A percentile compares a stretch with the other conserved stretches of the same genome.
phyloP scores from a whole-genome alignment of 2,888 invertebrate species.

The Cataglyphis cursor region DNA sequence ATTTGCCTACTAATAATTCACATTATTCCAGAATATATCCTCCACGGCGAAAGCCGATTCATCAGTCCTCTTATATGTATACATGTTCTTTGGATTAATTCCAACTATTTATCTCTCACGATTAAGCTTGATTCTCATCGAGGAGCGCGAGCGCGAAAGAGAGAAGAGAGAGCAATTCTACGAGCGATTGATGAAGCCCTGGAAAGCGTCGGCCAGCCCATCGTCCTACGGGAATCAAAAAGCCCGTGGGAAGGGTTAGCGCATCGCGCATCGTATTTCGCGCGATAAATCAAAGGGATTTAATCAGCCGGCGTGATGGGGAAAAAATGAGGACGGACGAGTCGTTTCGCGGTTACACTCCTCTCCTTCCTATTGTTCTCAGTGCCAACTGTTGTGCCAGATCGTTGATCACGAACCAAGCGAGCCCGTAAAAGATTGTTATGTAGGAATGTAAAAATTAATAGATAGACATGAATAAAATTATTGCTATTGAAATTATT shows the following conservation, averaged over 20 bases:
- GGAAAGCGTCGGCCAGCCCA: conserved; percentile 27
- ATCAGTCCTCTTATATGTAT: conserved; percentile 25
- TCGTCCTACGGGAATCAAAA: conserved; percentile 61
- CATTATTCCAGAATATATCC: conserved; percentile 15
- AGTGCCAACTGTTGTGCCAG: conserved; percentile 6
- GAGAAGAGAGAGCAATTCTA: background rate
- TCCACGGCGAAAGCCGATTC: conserved; percentile 12
- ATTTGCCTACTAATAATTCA: conserved; percentile 7
- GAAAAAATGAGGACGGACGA: conserved; percentile 34
- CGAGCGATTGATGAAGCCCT: conserved; percentile 42
- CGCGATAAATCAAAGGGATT: conserved; percentile 65
- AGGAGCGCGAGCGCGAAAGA: background rate
- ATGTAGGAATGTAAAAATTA: conserved; percentile 14
- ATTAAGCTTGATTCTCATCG: conserved; percentile 47
- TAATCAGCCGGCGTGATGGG: conserved; percentile 56
- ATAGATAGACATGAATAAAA: background rate
- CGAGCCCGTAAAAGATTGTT: background rate
- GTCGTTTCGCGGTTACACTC: conserved; percentile 30
- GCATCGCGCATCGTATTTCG: conserved; percentile 57
- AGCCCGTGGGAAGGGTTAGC: conserved; percentile 60
- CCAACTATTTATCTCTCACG: conserved; percentile 51
- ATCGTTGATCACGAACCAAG: background rate
- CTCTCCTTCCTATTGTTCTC: conserved; percentile 16
- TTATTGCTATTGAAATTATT: background rate
- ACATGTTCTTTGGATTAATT: conserved; percentile 28